Evolutionary conservation across 2,797 vertebrate species (phyloP), one percentile per base, ranked within the genome.

Genomic region (Artibeus jamaicensis): DNA sequence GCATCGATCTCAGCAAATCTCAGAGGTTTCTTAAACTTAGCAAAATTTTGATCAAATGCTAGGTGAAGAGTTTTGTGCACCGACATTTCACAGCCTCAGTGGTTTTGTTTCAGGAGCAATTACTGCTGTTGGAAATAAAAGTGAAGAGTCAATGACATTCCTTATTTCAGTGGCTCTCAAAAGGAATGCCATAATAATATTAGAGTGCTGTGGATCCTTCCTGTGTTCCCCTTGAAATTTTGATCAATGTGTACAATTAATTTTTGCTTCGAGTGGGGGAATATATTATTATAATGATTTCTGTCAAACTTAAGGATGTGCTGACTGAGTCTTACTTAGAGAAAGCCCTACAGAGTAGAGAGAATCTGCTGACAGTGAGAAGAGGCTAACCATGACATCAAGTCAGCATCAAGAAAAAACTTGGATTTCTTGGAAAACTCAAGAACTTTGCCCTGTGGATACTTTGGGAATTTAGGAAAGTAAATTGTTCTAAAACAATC

Each of bases 121-220:
- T 86, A 91, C n/a, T 94, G 42, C 71, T 78, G n/a, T 65, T 94
- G 94, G 82, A 94, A 95, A 88, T 65, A 83, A 85, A 93, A 88
- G 39, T 44, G 55, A 79, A 39, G 48, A 93, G 37, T 76, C 74
- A n/a, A 50, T 22, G 74, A 74, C 32, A 84, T 6, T 73, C 21
- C 44, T 86, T 48, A 73, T 82, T 95, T 85, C 79, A 89, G 46
- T 5, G 2, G 22, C 77, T 96, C 62, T 79, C 55, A 76, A 86
- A 95, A 93, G 22, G 6, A 5, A 59, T 70, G 83, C 77, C 24
- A 46, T 37, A 39, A 2, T 53, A 79, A 81, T 84, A 84, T 71
- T 57, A 34, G n/a, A 48, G 26, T 65, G n/a, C n/a, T 1, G 10
- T 15, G 44, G 70, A 70, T 79, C 34, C 50, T 91, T 92, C 18